Base-by-base conservation (phyloP, 1,140 invertebrate species). In the Cydia fagiglandana region DNA sequence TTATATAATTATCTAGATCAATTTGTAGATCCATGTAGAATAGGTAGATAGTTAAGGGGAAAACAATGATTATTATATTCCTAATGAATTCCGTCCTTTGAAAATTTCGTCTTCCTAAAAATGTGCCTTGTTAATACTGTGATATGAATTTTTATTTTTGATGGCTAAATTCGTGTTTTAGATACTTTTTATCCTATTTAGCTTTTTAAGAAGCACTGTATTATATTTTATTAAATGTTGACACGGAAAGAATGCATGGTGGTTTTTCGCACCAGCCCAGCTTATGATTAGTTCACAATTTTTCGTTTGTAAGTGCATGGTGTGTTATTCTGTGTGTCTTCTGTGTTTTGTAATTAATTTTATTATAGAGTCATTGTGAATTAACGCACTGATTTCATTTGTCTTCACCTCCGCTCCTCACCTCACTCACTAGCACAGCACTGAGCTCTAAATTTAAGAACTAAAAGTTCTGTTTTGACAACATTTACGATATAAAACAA, bases 341-440 rank as follows among this genome's bases (percentile, higher is more conserved):
- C 77, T 86, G 81, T 87, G 84, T 88, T 81, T 91, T 91, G 89
- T 92, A 92, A 91, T 91, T 92, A 91, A 91, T 90, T 88, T 88
- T 84, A 85, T 85, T 82, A 89, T 84, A 89, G 81, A 89, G 81
- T 81, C 86, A 88, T 88, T 91, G 84, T 91, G 82, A 92, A 89
- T 90, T 89, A 91, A 88, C 85, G 88, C 89, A 90, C 90, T 90
- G 88, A 88, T 90, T 92, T 92, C 89, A 91, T 92, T 92, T 91
- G 78, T 83, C 88, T 80, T 88, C 83, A 87, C 86, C 87, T 84
- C 83, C 78, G 74, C 79, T 84, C 86, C 81, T 83, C 86, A 86
- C 83, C 77, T 80, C 80, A 81, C 78, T 84, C 79, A 82, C 85
- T 53, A 66, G 50, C 53, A 80, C 82, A 78, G 82, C 83, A 81